Evolutionary conservation across 37 sponge, comb jelly and placozoan species (phyloP).

Genomic region (Dysidea cf. avara): DNA sequence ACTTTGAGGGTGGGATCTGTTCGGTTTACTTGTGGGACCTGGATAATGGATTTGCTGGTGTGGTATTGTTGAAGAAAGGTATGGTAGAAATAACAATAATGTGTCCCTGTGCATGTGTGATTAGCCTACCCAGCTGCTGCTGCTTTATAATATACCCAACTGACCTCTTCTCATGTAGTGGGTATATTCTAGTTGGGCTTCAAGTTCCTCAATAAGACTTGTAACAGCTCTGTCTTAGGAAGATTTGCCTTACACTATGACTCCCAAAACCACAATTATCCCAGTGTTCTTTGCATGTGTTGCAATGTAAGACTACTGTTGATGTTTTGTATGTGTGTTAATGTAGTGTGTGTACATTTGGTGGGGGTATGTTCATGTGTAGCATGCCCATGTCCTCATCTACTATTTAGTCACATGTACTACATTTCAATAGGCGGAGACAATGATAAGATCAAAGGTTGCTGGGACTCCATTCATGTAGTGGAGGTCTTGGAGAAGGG

Average conservation of each 20-base stretch:
- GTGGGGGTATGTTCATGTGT: background rate
- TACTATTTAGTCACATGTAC: background rate
- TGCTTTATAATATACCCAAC: background rate
- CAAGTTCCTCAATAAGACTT: too few relatives aligned
- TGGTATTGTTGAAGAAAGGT: slow-evolving; percentile 94
- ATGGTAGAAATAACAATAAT: background rate
- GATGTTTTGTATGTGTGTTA: too few relatives aligned
- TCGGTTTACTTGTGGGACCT: slow-evolving; percentile 97
- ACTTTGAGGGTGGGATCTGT: slow-evolving; percentile 95
- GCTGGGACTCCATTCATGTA: slow-evolving; percentile 99
- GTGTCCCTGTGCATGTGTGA: background rate
- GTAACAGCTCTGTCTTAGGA: too few relatives aligned
- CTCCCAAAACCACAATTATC: too few relatives aligned
- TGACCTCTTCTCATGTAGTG: background rate
- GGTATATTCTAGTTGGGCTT: too few relatives aligned
- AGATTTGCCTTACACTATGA: too few relatives aligned
- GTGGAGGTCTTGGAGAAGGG: slow-evolving; percentile 92
- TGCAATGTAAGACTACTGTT: too few relatives aligned
- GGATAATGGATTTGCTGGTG: slow-evolving; percentile 95
- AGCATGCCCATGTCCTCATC: background rate
- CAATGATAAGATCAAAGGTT: slow-evolving; percentile 90
- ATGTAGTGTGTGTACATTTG: background rate
- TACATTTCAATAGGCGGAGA: slow-evolving; percentile 89
- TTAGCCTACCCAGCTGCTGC: background rate
- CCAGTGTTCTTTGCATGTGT: too few relatives aligned